These are phyloP conservation scores for Peromyscus eremicus DNA, from an alignment of 2,797 vertebrate species.

Conservation along the genomic window DNA sequence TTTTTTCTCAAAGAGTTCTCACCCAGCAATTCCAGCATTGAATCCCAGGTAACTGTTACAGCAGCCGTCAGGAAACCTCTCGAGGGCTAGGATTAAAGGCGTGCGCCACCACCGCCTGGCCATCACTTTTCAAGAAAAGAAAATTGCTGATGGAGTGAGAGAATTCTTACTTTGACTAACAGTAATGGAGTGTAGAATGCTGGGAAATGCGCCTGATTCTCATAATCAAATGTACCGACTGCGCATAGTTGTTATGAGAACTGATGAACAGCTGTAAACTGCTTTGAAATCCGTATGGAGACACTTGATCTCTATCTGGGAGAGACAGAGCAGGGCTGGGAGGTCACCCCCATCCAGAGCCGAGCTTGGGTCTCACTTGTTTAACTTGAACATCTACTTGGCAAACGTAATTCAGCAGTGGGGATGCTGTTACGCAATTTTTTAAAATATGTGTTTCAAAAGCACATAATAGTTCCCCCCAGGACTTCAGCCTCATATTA, in stretches of 20 bases:
- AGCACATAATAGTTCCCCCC: not conserved
- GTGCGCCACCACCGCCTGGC: too few relatives aligned
- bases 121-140: not conserved
- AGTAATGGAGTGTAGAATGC: not conserved
- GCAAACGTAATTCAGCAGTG: slow-evolving; percentile 63
- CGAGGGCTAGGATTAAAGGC: too few relatives aligned
- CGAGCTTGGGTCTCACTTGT: slow-evolving; percentile 35
- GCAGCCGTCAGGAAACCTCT: slow-evolving; percentile 57
- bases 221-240: not conserved
- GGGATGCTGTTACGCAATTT: slow-evolving; percentile 34
- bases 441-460: slow-evolving; percentile 61
- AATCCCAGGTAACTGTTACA: slow-evolving; percentile 54
- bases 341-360: slow-evolving; percentile 4
- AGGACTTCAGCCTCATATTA: slow-evolving; percentile 7
- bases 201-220: not conserved
- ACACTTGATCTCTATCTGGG: slow-evolving; percentile 35
- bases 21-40: slow-evolving; percentile 13
- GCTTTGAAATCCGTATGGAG: slow-evolving; percentile 64
- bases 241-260: slow-evolving; percentile 29
- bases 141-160: not conserved
- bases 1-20: slow-evolving; percentile 57
- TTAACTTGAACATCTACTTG: slow-evolving; percentile 68
- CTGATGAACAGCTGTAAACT: slow-evolving; percentile 59
- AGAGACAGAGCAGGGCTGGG: not conserved
- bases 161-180: not conserved